A percentile compares a stretch with the other conserved stretches of the same genome.
These are phyloP conservation scores for Hirtodrosophila trivittata DNA, from an alignment of 2,888 invertebrate species.

Conservation along the genomic window DNA sequence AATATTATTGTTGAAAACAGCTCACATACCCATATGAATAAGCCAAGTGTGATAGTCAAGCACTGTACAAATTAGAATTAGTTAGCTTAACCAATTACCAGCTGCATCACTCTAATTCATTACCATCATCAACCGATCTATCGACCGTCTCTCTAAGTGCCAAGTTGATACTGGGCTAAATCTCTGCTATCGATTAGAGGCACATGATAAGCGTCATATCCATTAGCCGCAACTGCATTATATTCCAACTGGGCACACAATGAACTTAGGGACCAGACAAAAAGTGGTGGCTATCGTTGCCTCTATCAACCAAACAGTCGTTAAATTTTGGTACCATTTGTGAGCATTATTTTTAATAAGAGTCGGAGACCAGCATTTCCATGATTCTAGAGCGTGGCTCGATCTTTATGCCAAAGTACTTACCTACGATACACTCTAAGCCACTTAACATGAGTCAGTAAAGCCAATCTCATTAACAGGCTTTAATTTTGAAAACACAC, in stretches of 20 bases:
- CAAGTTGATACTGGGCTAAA: slow-evolving; percentile 2
- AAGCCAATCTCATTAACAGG: slow-evolving; percentile 80
- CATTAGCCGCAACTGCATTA: slow-evolving; percentile 31
- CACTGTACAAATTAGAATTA: too few species aligned
- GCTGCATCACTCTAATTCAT: too few species aligned
- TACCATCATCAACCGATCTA: too few species aligned
- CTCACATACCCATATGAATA: slow-evolving; percentile 8
- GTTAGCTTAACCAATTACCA: too few species aligned
- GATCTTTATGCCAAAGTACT: slow-evolving; percentile 66
- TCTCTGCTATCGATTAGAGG: slow-evolving; percentile 38
- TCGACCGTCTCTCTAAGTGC: too few species aligned
- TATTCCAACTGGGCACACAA: slow-evolving; percentile 12
- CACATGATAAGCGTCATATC: slow-evolving; percentile 19
- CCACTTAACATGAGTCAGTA: slow-evolving; percentile 78
- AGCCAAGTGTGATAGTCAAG: too few species aligned
- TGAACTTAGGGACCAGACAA: slow-evolving; percentile 8
- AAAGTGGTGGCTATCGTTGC: not conserved
- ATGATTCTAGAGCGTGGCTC: slow-evolving; percentile 5
- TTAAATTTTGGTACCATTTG: slow-evolving; percentile 60
- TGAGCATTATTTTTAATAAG: slow-evolving; percentile 73
- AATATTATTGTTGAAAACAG: not conserved
- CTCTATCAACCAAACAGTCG: slow-evolving; percentile 20
- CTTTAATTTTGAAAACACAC: slow-evolving; percentile 79
- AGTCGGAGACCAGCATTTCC: slow-evolving; percentile 10
- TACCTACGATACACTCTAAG: slow-evolving; percentile 78